phyloP scores from a whole-genome alignment of 2,113 vertebrate genomes.

The Promerops cafer region DNA sequence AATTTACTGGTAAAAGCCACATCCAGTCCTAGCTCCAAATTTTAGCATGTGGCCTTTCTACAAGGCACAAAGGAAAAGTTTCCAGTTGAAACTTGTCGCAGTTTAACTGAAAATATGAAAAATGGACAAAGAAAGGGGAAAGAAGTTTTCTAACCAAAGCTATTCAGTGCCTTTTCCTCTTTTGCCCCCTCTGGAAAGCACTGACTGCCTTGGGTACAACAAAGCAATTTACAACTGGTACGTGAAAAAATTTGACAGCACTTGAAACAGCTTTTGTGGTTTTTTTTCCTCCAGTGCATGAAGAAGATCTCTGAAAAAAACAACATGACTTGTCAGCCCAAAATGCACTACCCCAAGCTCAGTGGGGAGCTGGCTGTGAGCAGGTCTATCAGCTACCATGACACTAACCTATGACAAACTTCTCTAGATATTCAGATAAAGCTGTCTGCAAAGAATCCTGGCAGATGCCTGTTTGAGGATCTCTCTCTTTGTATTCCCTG shows the following conservation, averaged over 20 bases:
- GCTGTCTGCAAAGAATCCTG: background rate
- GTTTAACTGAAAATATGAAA: background rate
- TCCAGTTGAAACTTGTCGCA: background rate
- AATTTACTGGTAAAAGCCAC: background rate
- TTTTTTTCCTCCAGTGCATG: background rate
- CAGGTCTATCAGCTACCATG: background rate
- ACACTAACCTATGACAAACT: background rate
- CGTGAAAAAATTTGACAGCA: background rate
- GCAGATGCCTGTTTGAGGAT: background rate
- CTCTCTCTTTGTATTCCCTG: background rate
- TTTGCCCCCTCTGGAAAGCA: background rate
- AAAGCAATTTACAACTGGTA: background rate
- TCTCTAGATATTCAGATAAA: slow-evolving; percentile 19
- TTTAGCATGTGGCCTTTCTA: background rate
- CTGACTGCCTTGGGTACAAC: background rate
- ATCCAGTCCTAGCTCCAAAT: background rate
- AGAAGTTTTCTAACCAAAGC: background rate
- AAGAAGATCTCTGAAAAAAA: background rate
- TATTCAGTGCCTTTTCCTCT: background rate
- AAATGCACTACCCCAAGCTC: background rate
- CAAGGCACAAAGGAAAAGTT: background rate
- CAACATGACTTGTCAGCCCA: background rate
- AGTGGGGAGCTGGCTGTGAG: background rate
- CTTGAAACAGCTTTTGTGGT: background rate
- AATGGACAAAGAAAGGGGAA: background rate